Evolutionary conservation across 1,140 invertebrate genomes (phyloP).

Genomic region (Notospermus geniculatus): DNA sequence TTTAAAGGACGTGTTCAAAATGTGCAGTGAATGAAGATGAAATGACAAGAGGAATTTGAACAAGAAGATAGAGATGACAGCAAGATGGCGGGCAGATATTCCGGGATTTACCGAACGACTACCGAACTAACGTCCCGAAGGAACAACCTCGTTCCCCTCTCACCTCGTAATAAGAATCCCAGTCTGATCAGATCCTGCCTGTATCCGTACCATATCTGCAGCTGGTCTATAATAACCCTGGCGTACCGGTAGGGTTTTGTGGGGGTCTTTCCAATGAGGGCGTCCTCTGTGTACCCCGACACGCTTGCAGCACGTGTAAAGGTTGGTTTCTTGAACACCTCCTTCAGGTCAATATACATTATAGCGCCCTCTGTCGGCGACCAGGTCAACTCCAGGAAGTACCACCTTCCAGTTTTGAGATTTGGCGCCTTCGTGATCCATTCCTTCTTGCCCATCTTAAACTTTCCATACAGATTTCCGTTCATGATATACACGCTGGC

Average conservation of each 20-base stretch:
- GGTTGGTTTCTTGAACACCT: conserved; percentile 21
- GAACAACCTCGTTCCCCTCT: not conserved
- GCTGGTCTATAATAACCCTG: conserved; percentile 38
- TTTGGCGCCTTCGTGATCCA: conserved; percentile 26
- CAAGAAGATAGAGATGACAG: too few species aligned
- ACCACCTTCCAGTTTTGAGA: conserved; percentile 36
- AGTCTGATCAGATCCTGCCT: conserved; percentile 37
- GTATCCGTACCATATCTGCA: conserved; percentile 42
- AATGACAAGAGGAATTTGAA: too few species aligned
- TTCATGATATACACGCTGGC: conserved; percentile 35
- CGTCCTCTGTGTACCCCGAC: not conserved
- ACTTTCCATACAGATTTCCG: conserved; percentile 32
- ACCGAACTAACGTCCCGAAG: too few species aligned
- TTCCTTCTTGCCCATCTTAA: conserved; percentile 26
- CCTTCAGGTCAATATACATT: conserved; percentile 39
- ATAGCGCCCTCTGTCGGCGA: conserved; percentile 27
- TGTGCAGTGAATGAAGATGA: too few species aligned
- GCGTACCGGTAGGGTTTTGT: conserved; percentile 21
- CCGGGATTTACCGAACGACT: too few species aligned
- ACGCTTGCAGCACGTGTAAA: not conserved
- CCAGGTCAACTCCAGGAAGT: conserved; percentile 52
- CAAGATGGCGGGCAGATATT: too few species aligned
- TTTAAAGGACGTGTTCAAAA: too few species aligned
- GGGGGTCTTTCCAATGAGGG: not conserved
- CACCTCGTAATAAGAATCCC: conserved; percentile 47